Base-by-base conservation (phyloP, 2,113 vertebrate species). In the Genyomyrus donnyi region DNA sequence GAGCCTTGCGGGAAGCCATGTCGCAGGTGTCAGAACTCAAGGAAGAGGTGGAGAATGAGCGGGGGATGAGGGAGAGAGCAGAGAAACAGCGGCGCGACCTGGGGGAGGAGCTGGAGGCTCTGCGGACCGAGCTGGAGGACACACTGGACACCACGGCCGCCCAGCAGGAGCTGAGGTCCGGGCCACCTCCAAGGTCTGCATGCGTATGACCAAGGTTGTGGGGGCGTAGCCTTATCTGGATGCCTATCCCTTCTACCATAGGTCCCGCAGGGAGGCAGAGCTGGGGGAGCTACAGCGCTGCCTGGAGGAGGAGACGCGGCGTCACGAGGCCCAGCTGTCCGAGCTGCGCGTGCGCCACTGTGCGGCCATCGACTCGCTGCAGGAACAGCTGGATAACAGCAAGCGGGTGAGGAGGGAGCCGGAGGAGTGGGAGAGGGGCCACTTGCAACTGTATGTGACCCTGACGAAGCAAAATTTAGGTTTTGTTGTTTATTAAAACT, bases 41-140 rank as follows among this genome's bases (percentile, higher is more conserved):
- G 92, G 97, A 98, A 91, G 97, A 98, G 92, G 93, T 98, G 93
- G 97, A 98, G 84, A 94, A 96, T 0, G 97, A 98, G 93, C 95
- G 96, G 11, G 93, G 89, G 0, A 96, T 97, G 94, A 95, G 97
- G 56, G 95, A 97, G 92, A 95, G 97, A 93, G 97, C 97, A 0
- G 97, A 98, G 94, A 98, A 98, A 92, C 97, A 98, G 94, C 96
- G 96, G 52, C 91, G 97, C 2, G 97, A 98, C 93, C 95, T 98
- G 49, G 94, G 97, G 0, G 97, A 98, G 93, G 97, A 98, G 93
- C 93, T 98, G 92, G 97, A 98, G 92, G 97, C 97, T 0, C 94
- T 98, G 83, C 96, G 96, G 88, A 97, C 97, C 0, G 97, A 98
- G 91, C 95, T 98, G 11, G 97, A 98, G 91, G 97, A 98, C 92